Evolutionary conservation across 1,140 invertebrate species (phyloP).

Genomic region (Drosophila littoralis): DNA sequence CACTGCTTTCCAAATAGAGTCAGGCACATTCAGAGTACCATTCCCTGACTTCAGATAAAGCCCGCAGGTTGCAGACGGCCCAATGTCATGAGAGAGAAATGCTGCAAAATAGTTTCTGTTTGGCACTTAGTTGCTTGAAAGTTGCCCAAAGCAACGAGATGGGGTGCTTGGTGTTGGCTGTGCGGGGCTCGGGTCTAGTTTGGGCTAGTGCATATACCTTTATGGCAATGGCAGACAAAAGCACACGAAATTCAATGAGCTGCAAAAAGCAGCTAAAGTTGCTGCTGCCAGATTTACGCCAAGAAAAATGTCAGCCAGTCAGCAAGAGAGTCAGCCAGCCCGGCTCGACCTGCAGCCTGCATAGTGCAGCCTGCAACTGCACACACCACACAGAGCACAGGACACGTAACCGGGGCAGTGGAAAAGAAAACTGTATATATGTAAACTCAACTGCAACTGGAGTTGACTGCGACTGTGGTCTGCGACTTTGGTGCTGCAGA

Average conservation of each 20-base stretch:
- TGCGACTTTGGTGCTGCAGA: conserved; percentile 59
- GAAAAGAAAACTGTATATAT: conserved; percentile 6
- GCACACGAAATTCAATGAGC: conserved; percentile 77
- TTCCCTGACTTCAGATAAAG: conserved; percentile 47
- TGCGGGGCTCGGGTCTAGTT: too few relatives aligned
- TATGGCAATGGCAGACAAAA: conserved; percentile 76
- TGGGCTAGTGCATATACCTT: conserved; percentile 45
- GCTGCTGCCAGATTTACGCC: conserved; percentile 76
- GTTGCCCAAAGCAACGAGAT: conserved; percentile 20
- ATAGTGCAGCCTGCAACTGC: background rate
- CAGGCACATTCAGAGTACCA: conserved; percentile 40
- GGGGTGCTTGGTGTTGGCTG: background rate
- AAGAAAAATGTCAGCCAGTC: conserved; percentile 75
- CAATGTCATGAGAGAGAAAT: conserved; percentile 6
- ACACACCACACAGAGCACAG: background rate
- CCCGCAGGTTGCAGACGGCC: conserved; percentile 53
- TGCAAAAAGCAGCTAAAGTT: conserved; percentile 79
- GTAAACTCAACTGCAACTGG: conserved; percentile 56
- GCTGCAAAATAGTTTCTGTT: conserved; percentile 60
- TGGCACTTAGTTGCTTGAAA: conserved; percentile 59
- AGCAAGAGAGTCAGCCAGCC: conserved; percentile 33
- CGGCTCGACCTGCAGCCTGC: conserved; percentile 13
- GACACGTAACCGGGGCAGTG: conserved; percentile 20
- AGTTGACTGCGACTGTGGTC: conserved; percentile 75
- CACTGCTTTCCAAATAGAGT: conserved; percentile 30